Evolutionary conservation across 2,113 vertebrate species (phyloP), one percentile per base, ranked within the genome.

Genomic region (Ochotona curzoniae): DNA sequence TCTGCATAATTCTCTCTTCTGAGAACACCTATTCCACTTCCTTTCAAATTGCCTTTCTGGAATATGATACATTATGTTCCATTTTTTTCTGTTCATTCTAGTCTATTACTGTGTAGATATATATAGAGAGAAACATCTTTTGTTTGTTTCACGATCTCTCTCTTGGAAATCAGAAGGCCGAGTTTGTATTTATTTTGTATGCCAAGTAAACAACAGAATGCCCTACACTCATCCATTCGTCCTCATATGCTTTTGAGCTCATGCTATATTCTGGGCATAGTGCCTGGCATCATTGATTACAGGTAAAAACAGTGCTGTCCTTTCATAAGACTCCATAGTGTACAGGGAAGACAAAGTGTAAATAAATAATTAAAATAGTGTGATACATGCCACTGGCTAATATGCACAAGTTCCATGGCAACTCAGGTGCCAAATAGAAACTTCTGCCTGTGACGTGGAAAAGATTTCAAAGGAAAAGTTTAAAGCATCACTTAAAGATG

Each of bases 321-420:
- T n/a, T n/a, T n/a, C n/a, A n/a, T n/a, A n/a, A n/a, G n/a, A n/a
- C n/a, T n/a, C n/a, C n/a, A n/a, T n/a, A 69, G 44, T 71, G 11
- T 57, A 87, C 54, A 73, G 0, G 1, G 66, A 76, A 92, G n/a
- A 92, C 61, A 80, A 90, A 64, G 47, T 76, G 30, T 76, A 90
- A 76, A 89, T 79, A 88, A 95, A 82, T 57, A 84, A 73, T 66
- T 86, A 93, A 87, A 96, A 20, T n/a, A 69, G 26, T 63, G 30
- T 63, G 26, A 88, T 69, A 76, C 76, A 76, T 92, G 38, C n/a
- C 78, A n/a, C 1, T 67, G 70, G 18, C 28, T 80, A 17, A 75
- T 44, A 8, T 10, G 28, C n/a, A 7, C 44, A 8, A 7, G 23
- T 61, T 23, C 13, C 74, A 93, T 85, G 78, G 70, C 71, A 95